Evolutionary conservation across 1,140 invertebrate species (phyloP), one percentile per base, ranked within the genome.

Genomic region (Drosophila kanapiae): DNA sequence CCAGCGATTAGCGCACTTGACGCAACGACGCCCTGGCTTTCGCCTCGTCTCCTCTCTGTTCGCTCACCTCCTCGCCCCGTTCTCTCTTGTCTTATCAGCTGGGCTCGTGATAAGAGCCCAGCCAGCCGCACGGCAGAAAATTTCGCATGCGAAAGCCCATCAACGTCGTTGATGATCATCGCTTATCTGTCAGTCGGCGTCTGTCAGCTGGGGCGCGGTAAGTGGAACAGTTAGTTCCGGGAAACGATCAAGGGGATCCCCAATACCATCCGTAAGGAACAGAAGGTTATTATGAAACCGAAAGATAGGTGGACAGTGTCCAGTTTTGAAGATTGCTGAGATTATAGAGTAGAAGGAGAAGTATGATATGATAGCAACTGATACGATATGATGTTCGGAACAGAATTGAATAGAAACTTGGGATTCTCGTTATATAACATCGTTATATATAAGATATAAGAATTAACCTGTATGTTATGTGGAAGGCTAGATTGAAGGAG

Each of bases 1-100:
- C 48, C 68, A 71, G 58, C 78, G 69, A 81, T 81, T 85, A 85
- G 74, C 58, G 78, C 82, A 85, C 82, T 85, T 85, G 82, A 75
- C 68, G 80, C 62, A 75, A 75, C 23, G 51, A 59, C 48, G 27
- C 60, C 60, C 58, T 61, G 40, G 49, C 56, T 45, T 35, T 38
- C 14, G 45, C 23, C 47, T 69, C 33, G 35, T 23, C 40, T 31
- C 35, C 63, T 11, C 42, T 38, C 53, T 54, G 18, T 37, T 29
- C 40, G 43, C 48, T 40, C 8, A 16, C n/a, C 42, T 23, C 13
- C 18, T 35, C 11, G 29, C 58, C 18, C 48, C 13, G 7, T 37
- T 45, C 42, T 45, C 58, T 48, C 54, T 57, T 71, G 71, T 80
- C 84, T 87, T 87, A 87, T 87, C 83, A 88, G 80, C 58, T 63